These are phyloP conservation scores for Asbolus verrucosus DNA, from an alignment of 1,140 invertebrate species.

Conservation along the genomic window DNA sequence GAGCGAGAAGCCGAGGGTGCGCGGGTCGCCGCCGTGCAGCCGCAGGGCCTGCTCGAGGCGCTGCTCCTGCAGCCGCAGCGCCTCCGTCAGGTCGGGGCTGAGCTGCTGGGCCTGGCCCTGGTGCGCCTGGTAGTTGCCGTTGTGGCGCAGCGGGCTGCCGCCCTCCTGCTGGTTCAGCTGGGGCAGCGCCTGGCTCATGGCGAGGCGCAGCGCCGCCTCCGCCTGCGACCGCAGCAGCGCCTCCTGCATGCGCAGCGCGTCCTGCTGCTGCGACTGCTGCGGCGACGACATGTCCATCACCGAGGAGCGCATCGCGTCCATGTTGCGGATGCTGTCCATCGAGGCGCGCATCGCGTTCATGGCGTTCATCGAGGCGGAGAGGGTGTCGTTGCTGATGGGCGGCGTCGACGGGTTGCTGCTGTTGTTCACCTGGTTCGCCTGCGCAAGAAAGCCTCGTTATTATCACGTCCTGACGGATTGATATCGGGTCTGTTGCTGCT, in stretches of 20 bases:
- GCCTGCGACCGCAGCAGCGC: slow-evolving; percentile 85
- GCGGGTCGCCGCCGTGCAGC: slow-evolving; percentile 77
- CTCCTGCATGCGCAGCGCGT: slow-evolving; percentile 80
- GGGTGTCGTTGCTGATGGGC: slow-evolving; percentile 63
- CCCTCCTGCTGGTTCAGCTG: slow-evolving; percentile 65
- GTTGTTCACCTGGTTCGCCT: slow-evolving; percentile 64
- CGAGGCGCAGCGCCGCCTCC: slow-evolving; percentile 82
- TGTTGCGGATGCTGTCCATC: slow-evolving; percentile 63
- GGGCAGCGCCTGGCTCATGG: slow-evolving; percentile 73
- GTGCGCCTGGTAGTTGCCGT: slow-evolving; percentile 67
- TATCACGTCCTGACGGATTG: no score
- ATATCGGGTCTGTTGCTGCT: no score
- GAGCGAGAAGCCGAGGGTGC: slow-evolving; percentile 74
- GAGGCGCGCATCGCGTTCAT: slow-evolving; percentile 66
- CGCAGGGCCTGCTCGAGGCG: slow-evolving; percentile 84
- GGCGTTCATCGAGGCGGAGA: slow-evolving; percentile 62
- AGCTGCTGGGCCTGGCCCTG: slow-evolving; percentile 67
- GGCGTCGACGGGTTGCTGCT: slow-evolving; percentile 63
- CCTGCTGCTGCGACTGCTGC: slow-evolving; percentile 72
- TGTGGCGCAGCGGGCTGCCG: slow-evolving; percentile 62
- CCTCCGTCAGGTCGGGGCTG: slow-evolving; percentile 75
- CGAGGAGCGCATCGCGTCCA: slow-evolving; percentile 63
- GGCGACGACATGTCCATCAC: slow-evolving; percentile 62
- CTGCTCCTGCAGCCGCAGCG: slow-evolving; percentile 82
- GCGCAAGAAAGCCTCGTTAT: slow-evolving; percentile 10